Conservation (phyloP, 2,888 invertebrate species). For the Chironomus riparius region DNA sequence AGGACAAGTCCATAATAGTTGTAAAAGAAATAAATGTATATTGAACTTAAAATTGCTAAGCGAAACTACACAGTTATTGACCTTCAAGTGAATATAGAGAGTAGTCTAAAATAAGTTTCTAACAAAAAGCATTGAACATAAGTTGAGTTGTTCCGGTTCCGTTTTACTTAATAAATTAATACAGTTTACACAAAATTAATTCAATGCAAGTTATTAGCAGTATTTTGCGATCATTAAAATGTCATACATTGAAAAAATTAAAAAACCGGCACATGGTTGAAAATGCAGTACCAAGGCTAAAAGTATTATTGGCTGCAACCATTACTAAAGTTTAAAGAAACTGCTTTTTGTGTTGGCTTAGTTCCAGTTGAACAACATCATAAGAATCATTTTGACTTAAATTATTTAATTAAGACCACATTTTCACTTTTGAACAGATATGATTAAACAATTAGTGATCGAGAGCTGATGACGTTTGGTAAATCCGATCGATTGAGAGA, state of each 20-base stretch:
- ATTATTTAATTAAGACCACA: too few relatives aligned
- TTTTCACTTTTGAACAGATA: too few relatives aligned
- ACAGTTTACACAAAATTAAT: background rate
- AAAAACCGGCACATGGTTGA: background rate
- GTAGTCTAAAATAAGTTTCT: background rate
- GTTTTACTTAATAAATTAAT: background rate
- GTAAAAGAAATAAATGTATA: background rate
- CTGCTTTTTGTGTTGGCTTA: background rate
- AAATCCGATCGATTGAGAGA: too few relatives aligned
- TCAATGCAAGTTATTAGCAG: background rate
- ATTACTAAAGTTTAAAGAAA: background rate
- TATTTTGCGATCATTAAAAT: background rate
- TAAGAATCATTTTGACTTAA: too few relatives aligned
- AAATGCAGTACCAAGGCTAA: background rate
- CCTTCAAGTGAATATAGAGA: background rate
- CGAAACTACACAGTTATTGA: background rate
- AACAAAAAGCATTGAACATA: background rate
- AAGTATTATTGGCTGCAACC: background rate
- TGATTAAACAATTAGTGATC: too few relatives aligned
- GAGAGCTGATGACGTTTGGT: too few relatives aligned
- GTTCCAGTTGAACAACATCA: background rate
- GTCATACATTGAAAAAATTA: background rate
- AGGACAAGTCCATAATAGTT: background rate
- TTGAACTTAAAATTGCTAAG: background rate
- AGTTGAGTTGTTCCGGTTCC: constrained; percentile 7